Base-by-base conservation (phyloP, 1,140 invertebrate genomes). In the Trachymyrmex cornetzi region DNA sequence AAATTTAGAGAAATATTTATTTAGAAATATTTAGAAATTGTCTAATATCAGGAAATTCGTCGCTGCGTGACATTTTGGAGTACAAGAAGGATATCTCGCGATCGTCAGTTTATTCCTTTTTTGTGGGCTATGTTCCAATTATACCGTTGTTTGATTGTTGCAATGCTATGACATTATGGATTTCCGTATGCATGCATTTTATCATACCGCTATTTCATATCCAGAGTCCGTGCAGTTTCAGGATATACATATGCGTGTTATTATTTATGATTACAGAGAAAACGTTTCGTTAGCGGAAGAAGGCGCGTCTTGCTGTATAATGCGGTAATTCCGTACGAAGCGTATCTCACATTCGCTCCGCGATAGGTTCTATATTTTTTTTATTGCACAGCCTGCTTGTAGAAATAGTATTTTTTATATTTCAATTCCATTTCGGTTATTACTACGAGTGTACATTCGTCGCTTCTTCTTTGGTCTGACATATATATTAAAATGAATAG, bases 231-330 rank as follows among this genome's bases (percentile, higher is more conserved):
- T 66, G 77, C 44, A 79, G 24, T 81, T 81, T 81, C 77, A 69
- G 53, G 77, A 79, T 50, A 71, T 53, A 80, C 30, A 67, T 38
- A 74, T 75, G 38, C 24, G 38, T 74, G 53, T 22, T 74, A 84
- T 84, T 84, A 84, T 74, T 48, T 75, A n/a, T 84, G 80, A 84
- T 84, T 84, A 63, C 69, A 84, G 80, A 74, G 69, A 61, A 61
- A 84, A 84, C 3, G 38, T 74, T 84, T 84, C 48, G 80, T 82
- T 61, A 84, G 80, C 80, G 80, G 80, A 84, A 84, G 69, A 34
- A 84, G 80, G 80, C 69, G 80, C 72, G 61, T 67, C 24, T 57
- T 34, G 63, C 63, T 27, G 34, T 19, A 44, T 59, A 84, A 75
- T 75, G 44, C 24, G 57, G 69, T 84, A 84, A 61, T 84, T 75